Percentiles rank a stretch among this genome's conserved stretches.
Conservation (phyloP, 2,888 invertebrate species). For the Leptinotarsa haldemani region DNA sequence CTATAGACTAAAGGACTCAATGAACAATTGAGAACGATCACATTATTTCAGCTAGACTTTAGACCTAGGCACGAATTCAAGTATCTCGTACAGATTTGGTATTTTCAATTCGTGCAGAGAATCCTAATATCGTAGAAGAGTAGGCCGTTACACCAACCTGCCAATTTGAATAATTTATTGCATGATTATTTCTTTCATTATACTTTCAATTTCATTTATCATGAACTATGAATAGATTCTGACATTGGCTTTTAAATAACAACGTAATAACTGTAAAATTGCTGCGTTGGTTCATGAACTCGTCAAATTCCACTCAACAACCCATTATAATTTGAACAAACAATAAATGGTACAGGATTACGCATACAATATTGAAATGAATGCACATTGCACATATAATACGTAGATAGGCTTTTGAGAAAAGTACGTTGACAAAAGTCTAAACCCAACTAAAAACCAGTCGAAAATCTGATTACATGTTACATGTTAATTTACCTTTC, state of each 20-base stretch:
- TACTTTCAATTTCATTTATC: background rate
- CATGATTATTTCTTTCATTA: background rate
- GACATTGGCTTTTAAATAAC: background rate
- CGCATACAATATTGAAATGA: too few species aligned
- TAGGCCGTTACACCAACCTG: background rate
- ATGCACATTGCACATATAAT: too few species aligned
- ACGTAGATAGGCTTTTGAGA: too few species aligned
- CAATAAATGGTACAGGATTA: too few species aligned
- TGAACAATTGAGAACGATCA: too few species aligned
- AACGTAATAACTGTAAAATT: slow-evolving; percentile 1
- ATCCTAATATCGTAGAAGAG: background rate
- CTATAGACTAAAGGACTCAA: too few species aligned
- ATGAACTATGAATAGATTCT: slow-evolving; percentile 15
- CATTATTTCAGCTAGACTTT: too few species aligned
- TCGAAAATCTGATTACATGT: too few species aligned
- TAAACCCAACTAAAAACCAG: too few species aligned
- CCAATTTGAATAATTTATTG: background rate
- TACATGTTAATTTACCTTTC: too few species aligned
- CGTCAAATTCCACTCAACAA: background rate
- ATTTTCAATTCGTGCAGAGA: background rate
- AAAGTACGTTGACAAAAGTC: too few species aligned
- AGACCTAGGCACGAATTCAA: too few species aligned
- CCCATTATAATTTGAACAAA: slow-evolving; percentile 4
- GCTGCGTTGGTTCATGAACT: slow-evolving; percentile 13
- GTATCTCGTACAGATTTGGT: background rate